Evolutionary conservation across 2,113 vertebrate genomes (phyloP), one percentile per base, ranked within the genome.

Genomic region (Butastur rufipennis): DNA sequence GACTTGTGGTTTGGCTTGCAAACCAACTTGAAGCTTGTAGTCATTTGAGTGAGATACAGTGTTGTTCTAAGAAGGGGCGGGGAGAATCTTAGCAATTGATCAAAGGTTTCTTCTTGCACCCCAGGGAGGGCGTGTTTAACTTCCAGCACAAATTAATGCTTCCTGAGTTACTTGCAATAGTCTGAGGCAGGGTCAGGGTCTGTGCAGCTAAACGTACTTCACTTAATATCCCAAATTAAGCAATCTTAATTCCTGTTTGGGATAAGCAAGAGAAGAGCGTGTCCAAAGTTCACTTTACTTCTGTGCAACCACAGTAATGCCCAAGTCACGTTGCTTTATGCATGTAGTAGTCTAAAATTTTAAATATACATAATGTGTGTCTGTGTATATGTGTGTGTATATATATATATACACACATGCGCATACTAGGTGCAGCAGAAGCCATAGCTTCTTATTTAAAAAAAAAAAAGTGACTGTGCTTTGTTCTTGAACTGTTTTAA

Each of bases 321-420:
- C 91, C 2, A 3, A 42, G 40, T 83, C 47, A 26, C 5, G 4
- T 55, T 73, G 21, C 43, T 42, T 81, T 56, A 34, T 65, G 9
- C 4, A 1, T 61, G 13, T 36, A 38, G 6, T 43, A 34, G 38
- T 53, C 22, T 29, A 62, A 52, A 70, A 31, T 47, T 63, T 52
- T 29, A 80, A 75, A 36, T 67, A 7, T 26, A 21, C 2, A 2
- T 50, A 29, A 18, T 0, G 1, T 42, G 1, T 53, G 52, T 52
- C 9, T 47, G 7, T 42, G 48, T 50, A 14, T 26, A 12, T 47
- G 5, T 42, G 23, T 50, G 22, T 50, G 1, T 48, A 25, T 50
- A 26, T 50, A 26, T 50, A 25, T 19, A 9, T 9, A 7, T 9
- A 7, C 4, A 45, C 43, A 45, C 45, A 45, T 4, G 13, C 16